These are phyloP conservation scores for Drosophila erecta DNA, from an alignment of 1,140 invertebrate genomes.

Conservation along the genomic window DNA sequence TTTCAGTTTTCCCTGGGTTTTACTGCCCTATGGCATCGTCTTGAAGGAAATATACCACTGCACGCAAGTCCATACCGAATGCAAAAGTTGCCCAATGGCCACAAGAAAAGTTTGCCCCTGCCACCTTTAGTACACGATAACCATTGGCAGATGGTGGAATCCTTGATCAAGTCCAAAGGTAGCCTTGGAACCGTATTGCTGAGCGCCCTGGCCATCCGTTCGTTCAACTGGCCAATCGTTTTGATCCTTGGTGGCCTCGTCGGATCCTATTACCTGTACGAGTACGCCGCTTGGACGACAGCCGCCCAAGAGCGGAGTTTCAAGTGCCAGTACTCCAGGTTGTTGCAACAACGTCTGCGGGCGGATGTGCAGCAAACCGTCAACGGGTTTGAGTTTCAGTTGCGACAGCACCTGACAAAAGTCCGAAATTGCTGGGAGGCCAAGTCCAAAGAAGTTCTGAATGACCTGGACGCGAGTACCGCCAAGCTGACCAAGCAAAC, in stretches of 20 bases:
- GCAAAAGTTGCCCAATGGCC: constrained; percentile 51
- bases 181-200: constrained; percentile 92
- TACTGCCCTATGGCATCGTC: constrained; percentile 92
- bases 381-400: constrained; percentile 98
- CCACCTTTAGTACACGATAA: constrained; percentile 59
- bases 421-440: constrained; percentile 10
- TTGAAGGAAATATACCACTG: constrained; percentile 87
- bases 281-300: constrained; percentile 98
- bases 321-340: constrained; percentile 97
- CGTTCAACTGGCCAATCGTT: constrained; percentile 97
- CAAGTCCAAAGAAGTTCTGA: not conserved
- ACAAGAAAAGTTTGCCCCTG: constrained; percentile 28
- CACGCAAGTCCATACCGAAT: not conserved
- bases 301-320: constrained; percentile 97
- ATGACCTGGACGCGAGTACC: constrained; percentile 10
- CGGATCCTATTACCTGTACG: constrained; percentile 96
- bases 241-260: constrained; percentile 92
- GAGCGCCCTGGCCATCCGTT: constrained; percentile 95
- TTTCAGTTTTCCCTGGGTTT: constrained; percentile 97
- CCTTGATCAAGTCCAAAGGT: constrained; percentile 90
- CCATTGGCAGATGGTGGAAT: constrained; percentile 88
- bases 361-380: constrained; percentile 96
- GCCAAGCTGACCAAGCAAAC: not conserved
- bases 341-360: constrained; percentile 97
- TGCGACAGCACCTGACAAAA: constrained; percentile 44